A percentile compares a stretch with the other conserved stretches of the same genome.
phyloP scores from a whole-genome alignment of 2,113 vertebrate genomes.

The Gobiocypris rarus region DNA sequence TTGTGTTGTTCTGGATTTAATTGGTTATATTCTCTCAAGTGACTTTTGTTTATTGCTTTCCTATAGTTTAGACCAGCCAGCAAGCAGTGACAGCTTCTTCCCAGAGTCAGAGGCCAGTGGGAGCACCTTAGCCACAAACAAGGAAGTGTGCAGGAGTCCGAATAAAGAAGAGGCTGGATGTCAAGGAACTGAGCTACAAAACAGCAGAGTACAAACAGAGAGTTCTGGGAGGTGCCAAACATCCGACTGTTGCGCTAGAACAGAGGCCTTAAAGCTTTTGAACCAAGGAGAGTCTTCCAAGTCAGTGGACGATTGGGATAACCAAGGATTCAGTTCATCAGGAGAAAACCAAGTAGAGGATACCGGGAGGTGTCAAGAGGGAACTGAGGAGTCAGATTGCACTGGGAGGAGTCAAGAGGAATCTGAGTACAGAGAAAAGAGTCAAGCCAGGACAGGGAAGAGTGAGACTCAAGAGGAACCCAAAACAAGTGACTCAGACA shows the following conservation, averaged over 20 bases:
- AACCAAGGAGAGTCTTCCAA: slow-evolving; percentile 23
- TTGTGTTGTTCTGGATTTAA: background rate
- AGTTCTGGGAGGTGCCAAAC: slow-evolving; percentile 32
- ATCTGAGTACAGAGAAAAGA: slow-evolving; percentile 4
- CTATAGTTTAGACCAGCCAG: slow-evolving; percentile 44
- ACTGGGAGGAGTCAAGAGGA: slow-evolving; percentile 8
- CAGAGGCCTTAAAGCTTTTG: slow-evolving; percentile 14
- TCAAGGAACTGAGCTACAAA: slow-evolving; percentile 31
- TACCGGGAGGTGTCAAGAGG: background rate
- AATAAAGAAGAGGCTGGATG: background rate
- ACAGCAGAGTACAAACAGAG: slow-evolving; percentile 39
- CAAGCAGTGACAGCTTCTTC: slow-evolving; percentile 44
- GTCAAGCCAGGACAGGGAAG: slow-evolving; percentile 18
- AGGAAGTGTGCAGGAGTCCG: slow-evolving; percentile 16
- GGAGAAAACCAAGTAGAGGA: background rate
- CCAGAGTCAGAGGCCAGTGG: slow-evolving; percentile 51
- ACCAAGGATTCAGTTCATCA: slow-evolving; percentile 12
- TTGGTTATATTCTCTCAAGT: background rate
- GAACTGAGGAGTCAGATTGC: background rate
- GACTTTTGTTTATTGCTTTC: slow-evolving; percentile 23
- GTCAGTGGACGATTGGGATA: slow-evolving; percentile 5
- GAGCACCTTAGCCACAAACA: slow-evolving; percentile 37
- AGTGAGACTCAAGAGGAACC: slow-evolving; percentile 13
- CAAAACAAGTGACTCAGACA: slow-evolving; percentile 10
- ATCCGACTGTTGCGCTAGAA: background rate